Conservation (phyloP, 2,888 invertebrate genomes). For the Pollenia griseotomentosa region DNA sequence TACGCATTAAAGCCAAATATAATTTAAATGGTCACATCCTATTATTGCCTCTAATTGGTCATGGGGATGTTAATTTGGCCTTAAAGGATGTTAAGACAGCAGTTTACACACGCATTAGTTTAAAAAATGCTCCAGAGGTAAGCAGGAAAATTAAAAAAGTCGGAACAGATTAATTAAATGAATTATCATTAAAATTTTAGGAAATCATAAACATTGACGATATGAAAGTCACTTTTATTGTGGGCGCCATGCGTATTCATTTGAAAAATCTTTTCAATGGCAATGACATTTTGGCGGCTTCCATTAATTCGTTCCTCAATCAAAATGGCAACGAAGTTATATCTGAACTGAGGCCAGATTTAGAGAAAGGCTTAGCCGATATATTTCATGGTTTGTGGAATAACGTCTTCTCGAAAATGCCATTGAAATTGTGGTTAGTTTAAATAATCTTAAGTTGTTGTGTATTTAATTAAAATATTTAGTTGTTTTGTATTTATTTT, state of each 20-base stretch:
- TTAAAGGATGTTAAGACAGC: conserved; percentile 86
- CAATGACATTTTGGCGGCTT: conserved; percentile 86
- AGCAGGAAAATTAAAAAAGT: conserved; percentile 43
- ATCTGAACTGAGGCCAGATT: conserved; percentile 85
- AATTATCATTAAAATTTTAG: conserved; percentile 71
- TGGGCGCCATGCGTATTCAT: conserved; percentile 85
- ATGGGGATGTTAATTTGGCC: conserved; percentile 85
- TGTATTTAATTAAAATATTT: conserved; percentile 5
- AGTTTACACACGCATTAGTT: conserved; percentile 85
- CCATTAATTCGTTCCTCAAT: conserved; percentile 86
- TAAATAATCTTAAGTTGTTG: conserved; percentile 72
- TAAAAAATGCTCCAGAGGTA: conserved; percentile 84
- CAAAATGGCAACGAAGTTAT: conserved; percentile 87
- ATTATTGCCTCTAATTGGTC: conserved; percentile 86
- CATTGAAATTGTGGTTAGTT: conserved; percentile 86
- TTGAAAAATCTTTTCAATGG: conserved; percentile 87
- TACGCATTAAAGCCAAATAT: conserved; percentile 86
- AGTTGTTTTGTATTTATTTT: conserved; percentile 70
- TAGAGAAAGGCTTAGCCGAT: conserved; percentile 85
- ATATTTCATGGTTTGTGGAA: conserved; percentile 86
- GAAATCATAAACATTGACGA: conserved; percentile 85
- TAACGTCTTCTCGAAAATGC: conserved; percentile 86
- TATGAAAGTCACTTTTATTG: conserved; percentile 86
- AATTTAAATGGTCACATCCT: conserved; percentile 87
- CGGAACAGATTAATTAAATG: not conserved